Base-by-base conservation (phyloP, 2,113 vertebrate genomes). In the Phrynocephalus versicolor region DNA sequence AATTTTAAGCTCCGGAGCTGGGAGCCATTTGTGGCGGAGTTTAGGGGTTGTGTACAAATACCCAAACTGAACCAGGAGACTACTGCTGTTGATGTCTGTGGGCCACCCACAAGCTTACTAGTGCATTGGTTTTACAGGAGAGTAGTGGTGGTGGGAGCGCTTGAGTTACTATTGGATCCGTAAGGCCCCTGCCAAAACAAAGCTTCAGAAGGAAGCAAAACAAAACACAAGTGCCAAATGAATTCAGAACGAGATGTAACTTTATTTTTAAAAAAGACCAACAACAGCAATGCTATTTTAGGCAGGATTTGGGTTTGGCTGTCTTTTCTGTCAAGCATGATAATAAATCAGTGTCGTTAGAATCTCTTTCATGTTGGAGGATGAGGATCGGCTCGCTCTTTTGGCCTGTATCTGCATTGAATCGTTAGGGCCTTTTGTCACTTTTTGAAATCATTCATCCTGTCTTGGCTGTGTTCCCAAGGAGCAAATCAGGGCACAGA, bases 401-500 rank as follows among this genome's bases (percentile, higher is more conserved):
- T 37, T 39, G 6, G 37, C 51, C 76, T 74, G 4, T 71, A 78
- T 89, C 19, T 60, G 25, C 77, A 18, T 3, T 77, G 87, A 71
- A 39, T 0, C 0, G 6, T 27, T 19, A 16, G 76, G 41, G 77
- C 35, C 39, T 83, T 84, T 67, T 51, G 51, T n/a, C 70, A 58
- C 37, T 79, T 83, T 39, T 39, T 45, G 80, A 72, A 89, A 89
- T 75, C n/a, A 41, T 81, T 74, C 58, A 60, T 90, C 89, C 81
- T 1, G 0, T 2, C 33, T 89, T 55, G 81, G 25, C 65, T 82
- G 45, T 15, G 9, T 60, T 83, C 67, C 2, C 51, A 79, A 73
- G 79, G 85, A 69, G 85, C 84, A 93, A 90, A 92, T 82, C 70
- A 86, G 45, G 3, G 86, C 75, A 41, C 81, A 86, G 80, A 14